Evolutionary conservation across 2,888 invertebrate genomes (phyloP).

Genomic region (Microctonus brassicae): DNA sequence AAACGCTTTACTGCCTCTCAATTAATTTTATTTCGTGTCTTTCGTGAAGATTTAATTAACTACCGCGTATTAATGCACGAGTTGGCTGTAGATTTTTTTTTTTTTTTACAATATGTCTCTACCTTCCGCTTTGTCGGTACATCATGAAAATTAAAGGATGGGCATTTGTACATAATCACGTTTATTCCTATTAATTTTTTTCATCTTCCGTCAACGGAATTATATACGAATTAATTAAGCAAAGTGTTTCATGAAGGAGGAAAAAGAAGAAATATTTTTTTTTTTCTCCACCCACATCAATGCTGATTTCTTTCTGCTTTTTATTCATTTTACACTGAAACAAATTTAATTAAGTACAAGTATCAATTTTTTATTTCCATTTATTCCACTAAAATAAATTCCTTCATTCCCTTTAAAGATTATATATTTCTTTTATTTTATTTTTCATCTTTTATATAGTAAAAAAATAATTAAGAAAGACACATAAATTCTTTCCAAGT

Average conservation of each 20-base stretch:
- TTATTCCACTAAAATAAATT: not conserved
- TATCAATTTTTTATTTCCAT: slow-evolving; percentile 30
- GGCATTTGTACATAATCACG: not conserved
- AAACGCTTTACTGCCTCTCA: not conserved
- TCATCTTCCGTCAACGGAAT: not conserved
- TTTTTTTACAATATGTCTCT: not conserved
- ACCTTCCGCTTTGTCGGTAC: not conserved
- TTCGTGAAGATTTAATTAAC: slow-evolving; percentile 1
- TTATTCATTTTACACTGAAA: not conserved
- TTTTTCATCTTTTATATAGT: not conserved
- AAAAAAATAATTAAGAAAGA: not conserved
- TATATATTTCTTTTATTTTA: not conserved
- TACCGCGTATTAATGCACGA: not conserved
- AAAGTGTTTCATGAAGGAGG: slow-evolving; percentile 20
- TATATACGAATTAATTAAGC: slow-evolving; percentile 3
- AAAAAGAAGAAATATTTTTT: slow-evolving; percentile 6
- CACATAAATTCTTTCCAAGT: too few relatives aligned
- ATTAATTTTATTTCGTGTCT: slow-evolving; percentile 16
- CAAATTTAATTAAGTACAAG: slow-evolving; percentile 32
- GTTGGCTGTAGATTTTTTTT: not conserved
- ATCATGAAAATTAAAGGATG: not conserved
- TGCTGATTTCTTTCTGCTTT: not conserved
- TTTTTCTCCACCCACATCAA: slow-evolving; percentile 5
- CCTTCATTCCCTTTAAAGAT: not conserved
- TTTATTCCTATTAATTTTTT: not conserved